Base-by-base conservation (phyloP, 2,888 invertebrate genomes). In the Andrena praecox region DNA sequence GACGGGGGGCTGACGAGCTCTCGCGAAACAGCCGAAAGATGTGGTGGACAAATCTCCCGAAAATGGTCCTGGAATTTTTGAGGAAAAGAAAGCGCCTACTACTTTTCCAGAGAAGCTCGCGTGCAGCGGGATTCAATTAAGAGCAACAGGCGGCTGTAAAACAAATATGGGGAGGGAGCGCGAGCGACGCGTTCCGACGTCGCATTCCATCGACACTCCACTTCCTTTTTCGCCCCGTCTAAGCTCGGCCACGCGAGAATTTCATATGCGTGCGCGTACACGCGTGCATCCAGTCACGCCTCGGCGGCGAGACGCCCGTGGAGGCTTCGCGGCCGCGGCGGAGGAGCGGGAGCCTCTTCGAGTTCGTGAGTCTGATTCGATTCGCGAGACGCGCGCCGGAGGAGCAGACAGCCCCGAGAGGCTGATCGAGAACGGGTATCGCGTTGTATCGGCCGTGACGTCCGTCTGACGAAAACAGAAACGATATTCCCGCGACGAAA, bases 301-400 rank as follows among this genome's bases (percentile, higher is more conserved):
- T 63, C 77, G 54, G 24, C 52, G 52, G 56, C 33, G 50, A 29
- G 74, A 77, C 67, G 50, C 35, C 54, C 24, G 24, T 27, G 56
- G 52, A 42, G 29, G n/a, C 62, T 78, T 59, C 70, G 60, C 20
- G 59, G 60, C 69, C 64, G 60, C 54, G 50, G 52, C 24, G 48
- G 48, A 35, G 59, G 56, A 64, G 59, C 69, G 77, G 84, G 74
- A 77, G 77, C 60, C 59, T 27, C 59, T 10, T 12, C 59, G 48
- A 79, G 67, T 74, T 60, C 62, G 62, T 8, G 59, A 77, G 60
- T 42, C 66, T 85, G 83, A 85, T 87, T 85, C 73, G 83, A 87
- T 87, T 83, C 82, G 81, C 42, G 56, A 71, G 48, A 72, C 52
- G 70, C 69, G 27, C 6, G 59, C 42, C 4, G 42, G 42, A 42